Evolutionary conservation across 2,888 invertebrate species (phyloP).

Genomic region (Spatulosminthurus flaviceps): DNA sequence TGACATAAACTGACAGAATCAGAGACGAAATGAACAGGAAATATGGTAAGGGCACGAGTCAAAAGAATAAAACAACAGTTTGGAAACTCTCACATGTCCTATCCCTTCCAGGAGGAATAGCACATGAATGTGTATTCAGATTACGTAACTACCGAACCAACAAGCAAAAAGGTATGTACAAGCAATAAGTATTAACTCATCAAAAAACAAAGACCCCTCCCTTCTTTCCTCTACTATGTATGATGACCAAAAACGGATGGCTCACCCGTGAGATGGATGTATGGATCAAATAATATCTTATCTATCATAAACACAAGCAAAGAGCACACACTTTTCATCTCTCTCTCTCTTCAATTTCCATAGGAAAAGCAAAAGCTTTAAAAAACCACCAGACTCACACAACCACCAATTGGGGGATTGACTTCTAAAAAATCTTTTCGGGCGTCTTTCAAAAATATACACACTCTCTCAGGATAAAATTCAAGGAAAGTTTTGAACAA

Average conservation of each 20-base stretch:
- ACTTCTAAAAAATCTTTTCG: too few species aligned
- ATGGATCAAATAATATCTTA: slow-evolving; percentile 40
- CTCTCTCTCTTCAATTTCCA: too few species aligned
- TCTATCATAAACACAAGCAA: slow-evolving; percentile 33
- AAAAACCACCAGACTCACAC: too few species aligned
- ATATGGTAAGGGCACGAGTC: slow-evolving; percentile 39
- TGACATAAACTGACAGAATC: not conserved
- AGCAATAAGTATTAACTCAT: slow-evolving; percentile 4
- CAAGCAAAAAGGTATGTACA: not conserved
- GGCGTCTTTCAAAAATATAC: too few species aligned
- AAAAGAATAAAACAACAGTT: slow-evolving; percentile 21
- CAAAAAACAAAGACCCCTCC: slow-evolving; percentile 1
- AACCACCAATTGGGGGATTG: too few species aligned
- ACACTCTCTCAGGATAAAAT: too few species aligned
- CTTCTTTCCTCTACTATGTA: too few species aligned
- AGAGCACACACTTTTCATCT: slow-evolving; percentile 25
- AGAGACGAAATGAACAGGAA: slow-evolving; percentile 28
- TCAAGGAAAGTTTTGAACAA: not conserved
- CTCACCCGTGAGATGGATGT: slow-evolving; percentile 29
- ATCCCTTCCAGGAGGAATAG: not conserved
- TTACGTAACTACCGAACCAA: not conserved
- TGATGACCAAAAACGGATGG: slow-evolving; percentile 38
- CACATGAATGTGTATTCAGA: not conserved
- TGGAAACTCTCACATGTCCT: slow-evolving; percentile 20
- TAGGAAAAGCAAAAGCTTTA: too few species aligned